phyloP scores from a whole-genome alignment of 2,888 invertebrate genomes.

The Drosophila nigricruria region DNA sequence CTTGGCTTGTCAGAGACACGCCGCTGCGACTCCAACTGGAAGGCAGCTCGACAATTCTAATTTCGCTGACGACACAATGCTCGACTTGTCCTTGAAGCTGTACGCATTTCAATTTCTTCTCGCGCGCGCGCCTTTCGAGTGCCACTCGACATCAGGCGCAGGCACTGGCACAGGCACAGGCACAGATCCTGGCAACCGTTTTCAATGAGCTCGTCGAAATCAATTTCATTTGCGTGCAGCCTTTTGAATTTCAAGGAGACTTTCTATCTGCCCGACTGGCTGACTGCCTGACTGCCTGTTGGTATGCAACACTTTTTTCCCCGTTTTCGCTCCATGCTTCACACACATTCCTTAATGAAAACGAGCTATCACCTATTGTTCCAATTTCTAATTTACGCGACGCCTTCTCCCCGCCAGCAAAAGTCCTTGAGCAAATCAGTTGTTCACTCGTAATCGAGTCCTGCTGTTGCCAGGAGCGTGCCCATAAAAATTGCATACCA shows the following conservation, averaged over 20 bases:
- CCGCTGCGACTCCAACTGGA: slow-evolving; percentile 21
- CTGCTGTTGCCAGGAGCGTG: slow-evolving; percentile 23
- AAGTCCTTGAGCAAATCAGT: slow-evolving; percentile 70
- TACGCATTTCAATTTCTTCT: slow-evolving; percentile 75
- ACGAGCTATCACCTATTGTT: slow-evolving; percentile 71
- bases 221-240: slow-evolving; percentile 75
- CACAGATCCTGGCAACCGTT: slow-evolving; percentile 62
- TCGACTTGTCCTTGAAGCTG: slow-evolving; percentile 33
- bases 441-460: slow-evolving; percentile 38
- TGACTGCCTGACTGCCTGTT: slow-evolving; percentile 37
- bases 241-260: slow-evolving; percentile 57
- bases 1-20: slow-evolving; percentile 63
- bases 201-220: slow-evolving; percentile 68
- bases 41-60: slow-evolving; percentile 62
- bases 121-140: slow-evolving; percentile 62
- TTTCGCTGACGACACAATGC: slow-evolving; percentile 68
- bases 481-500: slow-evolving; percentile 76
- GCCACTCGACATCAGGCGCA: slow-evolving; percentile 67
- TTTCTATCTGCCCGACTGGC: not conserved
- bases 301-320: slow-evolving; percentile 64
- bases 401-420: not conserved
- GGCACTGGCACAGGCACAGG: slow-evolving; percentile 56
- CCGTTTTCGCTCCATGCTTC: not conserved
- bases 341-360: slow-evolving; percentile 70
- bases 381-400: slow-evolving; percentile 76